phyloP scores from a whole-genome alignment of 1,140 invertebrate genomes.

The Mamestra configurata region DNA sequence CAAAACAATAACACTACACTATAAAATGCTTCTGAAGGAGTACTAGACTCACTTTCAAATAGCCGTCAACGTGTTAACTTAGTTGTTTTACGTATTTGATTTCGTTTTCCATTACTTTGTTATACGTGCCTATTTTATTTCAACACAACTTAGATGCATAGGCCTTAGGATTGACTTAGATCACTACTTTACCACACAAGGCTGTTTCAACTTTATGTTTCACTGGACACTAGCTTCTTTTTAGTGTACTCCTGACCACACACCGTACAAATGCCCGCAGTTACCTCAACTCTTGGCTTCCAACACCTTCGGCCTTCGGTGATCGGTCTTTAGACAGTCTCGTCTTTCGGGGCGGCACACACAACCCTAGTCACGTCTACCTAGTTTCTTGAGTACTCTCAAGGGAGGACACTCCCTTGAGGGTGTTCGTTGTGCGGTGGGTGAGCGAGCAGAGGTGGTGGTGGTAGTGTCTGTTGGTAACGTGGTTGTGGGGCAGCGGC shows the following conservation, averaged over 20 bases:
- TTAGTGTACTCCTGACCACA: slow-evolving; percentile 87
- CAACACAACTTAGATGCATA: slow-evolving; percentile 85
- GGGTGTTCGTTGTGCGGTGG: slow-evolving; percentile 78
- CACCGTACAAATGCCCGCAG: slow-evolving; percentile 87
- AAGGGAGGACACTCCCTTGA: slow-evolving; percentile 79
- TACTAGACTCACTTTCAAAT: slow-evolving; percentile 83
- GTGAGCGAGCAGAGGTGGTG: slow-evolving; percentile 74
- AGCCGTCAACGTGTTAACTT: slow-evolving; percentile 84
- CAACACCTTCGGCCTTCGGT: slow-evolving; percentile 84
- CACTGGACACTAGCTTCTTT: slow-evolving; percentile 86
- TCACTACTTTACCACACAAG: slow-evolving; percentile 86
- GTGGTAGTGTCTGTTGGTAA: slow-evolving; percentile 80
- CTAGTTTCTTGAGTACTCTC: slow-evolving; percentile 75
- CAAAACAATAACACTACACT: slow-evolving; percentile 72
- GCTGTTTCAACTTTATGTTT: slow-evolving; percentile 86
- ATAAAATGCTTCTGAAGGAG: slow-evolving; percentile 82
- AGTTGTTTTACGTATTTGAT: slow-evolving; percentile 82
- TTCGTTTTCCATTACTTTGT: slow-evolving; percentile 76
- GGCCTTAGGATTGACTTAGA: slow-evolving; percentile 86
- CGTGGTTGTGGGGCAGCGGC: slow-evolving; percentile 84
- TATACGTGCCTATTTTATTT: slow-evolving; percentile 86
- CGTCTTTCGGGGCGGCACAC: slow-evolving; percentile 75
- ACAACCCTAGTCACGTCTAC: slow-evolving; percentile 76
- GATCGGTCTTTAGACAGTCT: slow-evolving; percentile 79
- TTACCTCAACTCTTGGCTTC: slow-evolving; percentile 87